Evolutionary conservation across 2,888 invertebrate species (phyloP), one percentile per base, ranked within the genome.

Genomic region (Keiferia lycopersicella): DNA sequence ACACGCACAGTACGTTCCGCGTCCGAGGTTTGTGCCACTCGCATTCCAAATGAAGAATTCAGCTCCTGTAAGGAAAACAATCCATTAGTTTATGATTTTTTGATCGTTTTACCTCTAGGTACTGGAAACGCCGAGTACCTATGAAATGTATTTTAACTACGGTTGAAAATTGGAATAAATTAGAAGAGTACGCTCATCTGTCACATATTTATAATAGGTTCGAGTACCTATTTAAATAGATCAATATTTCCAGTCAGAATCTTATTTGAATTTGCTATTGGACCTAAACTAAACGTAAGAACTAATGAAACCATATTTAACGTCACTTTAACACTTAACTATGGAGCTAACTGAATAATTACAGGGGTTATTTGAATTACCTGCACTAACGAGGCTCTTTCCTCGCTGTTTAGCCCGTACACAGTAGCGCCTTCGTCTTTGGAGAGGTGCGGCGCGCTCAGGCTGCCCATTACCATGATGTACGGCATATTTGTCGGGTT

Each of bases 391-490:
- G 66, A 67, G 11, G 75, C 78, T 41, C 91, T 81, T 79, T 92
- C 92, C 53, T 91, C 90, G 67, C 88, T 87, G 71, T 91, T 91
- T 62, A 92, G 81, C 66, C 92, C 92, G 69, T 89, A 91, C 58
- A 92, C 90, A 34, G 90, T 87, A 18, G 88, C 88, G 58, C 90
- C 88, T 69, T 91, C 91, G 71, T 89, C 90, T 73, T 88, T 91
- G 6, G 88, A 88, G 3, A 92, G 82, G 73, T 90, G 88, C 65
- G 80, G 83, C 65, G 88, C 84, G 68, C 85, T 88, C 22, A 92
- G 81, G 75, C 86, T 87, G 58, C 91, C 92, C 86, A 91, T 91
- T 66, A 92, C 88, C 88, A 92, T 91, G 63, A 92, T 84, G 74
- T 92, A 92, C 69, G 92, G 92, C 92, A 92, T 92, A 59, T 71